Percentiles rank a stretch among this genome's conserved stretches.
Evolutionary conservation across 2,888 invertebrate genomes (phyloP).

Genomic region (Tipula lateralis): DNA sequence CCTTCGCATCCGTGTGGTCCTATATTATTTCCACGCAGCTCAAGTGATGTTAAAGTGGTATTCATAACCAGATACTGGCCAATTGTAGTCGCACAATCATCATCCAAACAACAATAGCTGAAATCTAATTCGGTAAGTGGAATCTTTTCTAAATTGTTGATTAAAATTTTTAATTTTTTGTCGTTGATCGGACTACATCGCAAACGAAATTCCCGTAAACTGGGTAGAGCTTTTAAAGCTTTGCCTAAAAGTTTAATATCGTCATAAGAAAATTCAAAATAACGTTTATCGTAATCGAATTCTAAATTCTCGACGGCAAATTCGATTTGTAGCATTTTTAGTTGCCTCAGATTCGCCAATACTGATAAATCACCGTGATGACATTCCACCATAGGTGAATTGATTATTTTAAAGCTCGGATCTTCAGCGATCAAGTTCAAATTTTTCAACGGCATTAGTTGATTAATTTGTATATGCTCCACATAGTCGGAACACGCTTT

Average conservation of each 20-base stretch:
- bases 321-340: conserved; percentile 29
- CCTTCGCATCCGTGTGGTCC: background rate
- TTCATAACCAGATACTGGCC: conserved; percentile 27
- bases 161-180: conserved; percentile 32
- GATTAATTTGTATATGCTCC: conserved; percentile 28
- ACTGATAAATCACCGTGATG: conserved; percentile 32
- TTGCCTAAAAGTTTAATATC: conserved; percentile 31
- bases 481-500: conserved; percentile 28
- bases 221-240: conserved; percentile 26
- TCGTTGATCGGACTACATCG: conserved; percentile 31
- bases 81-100: conserved; percentile 31
- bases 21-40: conserved; percentile 33
- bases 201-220: conserved; percentile 30
- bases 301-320: conserved; percentile 26
- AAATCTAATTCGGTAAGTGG: conserved; percentile 31
- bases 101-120: conserved; percentile 31
- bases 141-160: background rate
- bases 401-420: background rate
- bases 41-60: conserved; percentile 26
- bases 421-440: background rate
- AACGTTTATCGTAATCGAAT: conserved; percentile 30
- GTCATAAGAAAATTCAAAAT: conserved; percentile 30
- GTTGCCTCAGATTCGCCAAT: conserved; percentile 26
- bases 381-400: conserved; percentile 31
- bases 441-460: conserved; percentile 30